These are phyloP conservation scores for Phoxinus dragarum DNA, from an alignment of 2,797 vertebrate species.

Conservation along the genomic window DNA sequence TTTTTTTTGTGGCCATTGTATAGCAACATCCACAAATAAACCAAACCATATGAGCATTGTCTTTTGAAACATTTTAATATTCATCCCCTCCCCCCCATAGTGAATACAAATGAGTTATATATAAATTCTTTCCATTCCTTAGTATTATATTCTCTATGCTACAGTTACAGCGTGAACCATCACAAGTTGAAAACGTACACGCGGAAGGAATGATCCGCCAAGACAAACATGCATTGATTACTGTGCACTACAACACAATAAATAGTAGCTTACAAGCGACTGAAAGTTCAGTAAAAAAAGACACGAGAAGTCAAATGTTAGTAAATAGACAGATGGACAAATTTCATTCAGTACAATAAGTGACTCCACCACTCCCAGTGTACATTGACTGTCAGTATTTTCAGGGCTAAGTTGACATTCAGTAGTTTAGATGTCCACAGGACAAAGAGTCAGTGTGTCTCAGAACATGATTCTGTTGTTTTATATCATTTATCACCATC, in stretches of 20 bases:
- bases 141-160: constrained; percentile 68
- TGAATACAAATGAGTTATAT: constrained; percentile 74
- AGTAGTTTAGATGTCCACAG: constrained; percentile 80
- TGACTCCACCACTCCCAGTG: constrained; percentile 16
- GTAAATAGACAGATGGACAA: constrained; percentile 33
- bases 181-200: constrained; percentile 60
- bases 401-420: constrained; percentile 68
- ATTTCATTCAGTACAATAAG: constrained; percentile 35
- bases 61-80: constrained; percentile 71
- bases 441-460: constrained; percentile 79
- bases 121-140: constrained; percentile 73
- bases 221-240: constrained; percentile 66
- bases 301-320: constrained; percentile 43
- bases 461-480: constrained; percentile 74
- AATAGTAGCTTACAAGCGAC: constrained; percentile 56
- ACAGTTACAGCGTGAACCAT: constrained; percentile 69
- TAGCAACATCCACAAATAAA: neutral
- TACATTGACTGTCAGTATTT: constrained; percentile 29
- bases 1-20: neutral
- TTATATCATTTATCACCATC: constrained; percentile 54
- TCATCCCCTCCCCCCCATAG: constrained; percentile 69
- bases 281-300: constrained; percentile 78
- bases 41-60: constrained; percentile 4
- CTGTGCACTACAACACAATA: constrained; percentile 67
- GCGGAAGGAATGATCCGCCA: constrained; percentile 61